Conservation (phyloP, 2,888 invertebrate genomes). For the Eilema caniola region DNA sequence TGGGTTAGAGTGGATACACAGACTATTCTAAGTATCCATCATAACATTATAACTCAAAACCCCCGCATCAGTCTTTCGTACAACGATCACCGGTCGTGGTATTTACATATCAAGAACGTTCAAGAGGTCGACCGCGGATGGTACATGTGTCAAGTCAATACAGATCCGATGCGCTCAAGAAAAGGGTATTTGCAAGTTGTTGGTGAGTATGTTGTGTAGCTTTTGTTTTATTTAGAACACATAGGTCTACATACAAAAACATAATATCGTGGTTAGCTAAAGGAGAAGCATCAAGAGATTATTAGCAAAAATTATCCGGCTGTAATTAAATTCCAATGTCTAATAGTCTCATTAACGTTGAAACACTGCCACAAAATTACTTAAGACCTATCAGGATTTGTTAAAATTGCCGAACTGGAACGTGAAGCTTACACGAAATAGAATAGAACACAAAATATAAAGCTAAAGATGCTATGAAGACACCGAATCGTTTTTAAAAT, state of each 20-base stretch:
- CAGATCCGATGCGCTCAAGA: slow-evolving; percentile 96
- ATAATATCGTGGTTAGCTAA: background rate
- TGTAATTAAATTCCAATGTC: background rate
- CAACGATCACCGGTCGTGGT: slow-evolving; percentile 97
- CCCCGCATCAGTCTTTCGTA: slow-evolving; percentile 94
- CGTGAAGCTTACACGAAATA: background rate
- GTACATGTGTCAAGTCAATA: slow-evolving; percentile 97
- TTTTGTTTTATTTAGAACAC: background rate
- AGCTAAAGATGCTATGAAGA: too few species aligned
- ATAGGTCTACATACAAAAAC: background rate
- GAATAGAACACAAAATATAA: too few species aligned
- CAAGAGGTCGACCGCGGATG: slow-evolving; percentile 96
- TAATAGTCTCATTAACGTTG: too few species aligned
- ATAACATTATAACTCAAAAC: slow-evolving; percentile 96
- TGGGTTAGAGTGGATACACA: slow-evolving; percentile 98
- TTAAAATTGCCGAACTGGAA: background rate
- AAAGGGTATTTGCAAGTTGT: slow-evolving; percentile 97
- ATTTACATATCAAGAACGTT: slow-evolving; percentile 95
- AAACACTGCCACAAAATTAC: background rate
- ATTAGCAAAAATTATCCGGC: background rate
- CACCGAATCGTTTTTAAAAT: too few species aligned
- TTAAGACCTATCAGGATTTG: background rate
- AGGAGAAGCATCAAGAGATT: background rate
- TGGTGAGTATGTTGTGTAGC: slow-evolving; percentile 88
- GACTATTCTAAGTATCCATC: slow-evolving; percentile 96